Base-by-base conservation (phyloP, 37 sponge, comb jelly and placozoan species). In the Halichondria panicea region DNA sequence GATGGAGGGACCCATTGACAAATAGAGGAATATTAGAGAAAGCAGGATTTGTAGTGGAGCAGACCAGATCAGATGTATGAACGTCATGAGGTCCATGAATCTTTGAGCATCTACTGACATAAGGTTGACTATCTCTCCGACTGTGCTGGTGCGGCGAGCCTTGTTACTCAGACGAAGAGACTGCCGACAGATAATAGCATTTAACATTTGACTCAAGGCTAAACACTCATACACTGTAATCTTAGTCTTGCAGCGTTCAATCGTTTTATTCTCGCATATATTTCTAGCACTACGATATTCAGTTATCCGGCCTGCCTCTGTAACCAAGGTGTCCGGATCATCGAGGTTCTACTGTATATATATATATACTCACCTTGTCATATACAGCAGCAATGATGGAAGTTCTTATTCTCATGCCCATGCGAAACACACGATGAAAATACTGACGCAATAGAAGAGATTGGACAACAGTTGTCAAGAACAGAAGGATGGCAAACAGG, bases 61-160 rank as follows among this genome's bases (percentile, higher is more conserved):
- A 0, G 97, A 96, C 93, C 94, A 93, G 58, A 96, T 30, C 69
- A 78, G 54, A 78, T 93, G 81, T 37, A 90, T 44, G 87, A 88
- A 93, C 40, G 87, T 79, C 46, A 62, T 84, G 43, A 97, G 74
- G 55, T 96, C 97, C 93, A 91, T 90, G 45, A 91, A 88, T 25
- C 92, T 63, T 70, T 93, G 94, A 61, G 97, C 94, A 48, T 97
- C 97, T 13, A 97, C 94, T 12, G 95, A 84, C 97, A 97, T 97
- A 66, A 97, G 71, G 79, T 93, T 97, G 67, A 97, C 95, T 60
- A 97, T 97, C 92, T 97, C 95, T 30, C 97, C 97, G 1, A 91
- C 78, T 31, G 95, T 93, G n/a, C 82, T 82, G 36, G 62, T 52
- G 32, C 71, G 77, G 12, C 92, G 89, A 37, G 95, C 89, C 22